phyloP scores from a whole-genome alignment of 2,797 vertebrate genomes.

The Hoplostethus mediterraneus region DNA sequence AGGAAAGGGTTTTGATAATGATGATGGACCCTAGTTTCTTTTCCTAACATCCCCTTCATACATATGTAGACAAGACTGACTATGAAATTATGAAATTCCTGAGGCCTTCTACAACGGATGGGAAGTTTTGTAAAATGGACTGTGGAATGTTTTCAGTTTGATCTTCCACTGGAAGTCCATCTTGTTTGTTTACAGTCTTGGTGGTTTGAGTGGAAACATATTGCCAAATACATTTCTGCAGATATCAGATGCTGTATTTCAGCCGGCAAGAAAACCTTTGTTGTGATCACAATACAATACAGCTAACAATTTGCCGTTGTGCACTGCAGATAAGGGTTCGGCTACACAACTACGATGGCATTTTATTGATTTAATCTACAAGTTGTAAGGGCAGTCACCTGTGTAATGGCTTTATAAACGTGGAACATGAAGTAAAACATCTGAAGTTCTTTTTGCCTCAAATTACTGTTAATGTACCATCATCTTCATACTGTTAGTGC shows the following conservation, averaged over 20 bases:
- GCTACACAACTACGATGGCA: conserved; percentile 22
- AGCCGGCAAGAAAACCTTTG: conserved; percentile 64
- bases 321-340: conserved; percentile 28
- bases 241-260: conserved; percentile 78
- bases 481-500: conserved; percentile 21
- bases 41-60: conserved; percentile 52
- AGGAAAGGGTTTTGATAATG: conserved; percentile 43
- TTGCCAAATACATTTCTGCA: conserved; percentile 91
- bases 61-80: conserved; percentile 61
- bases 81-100: conserved; percentile 67
- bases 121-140: conserved; percentile 67
- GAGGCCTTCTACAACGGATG: conserved; percentile 81
- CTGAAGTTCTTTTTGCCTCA: conserved; percentile 48
- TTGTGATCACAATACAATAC: conserved; percentile 42
- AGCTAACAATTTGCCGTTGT: conserved; percentile 35
- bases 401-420: conserved; percentile 30
- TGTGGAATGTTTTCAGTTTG: conserved; percentile 72
- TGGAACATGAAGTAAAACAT: conserved; percentile 53
- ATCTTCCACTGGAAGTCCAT: conserved; percentile 65
- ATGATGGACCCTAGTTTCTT: conserved; percentile 53
- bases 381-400: conserved; percentile 15
- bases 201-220: conserved; percentile 73
- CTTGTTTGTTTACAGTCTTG: conserved; percentile 81
- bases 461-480: conserved; percentile 35
- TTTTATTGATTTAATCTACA: conserved; percentile 33